phyloP scores from a whole-genome alignment of 2,888 invertebrate genomes.

The Psylliodes chrysocephalus region DNA sequence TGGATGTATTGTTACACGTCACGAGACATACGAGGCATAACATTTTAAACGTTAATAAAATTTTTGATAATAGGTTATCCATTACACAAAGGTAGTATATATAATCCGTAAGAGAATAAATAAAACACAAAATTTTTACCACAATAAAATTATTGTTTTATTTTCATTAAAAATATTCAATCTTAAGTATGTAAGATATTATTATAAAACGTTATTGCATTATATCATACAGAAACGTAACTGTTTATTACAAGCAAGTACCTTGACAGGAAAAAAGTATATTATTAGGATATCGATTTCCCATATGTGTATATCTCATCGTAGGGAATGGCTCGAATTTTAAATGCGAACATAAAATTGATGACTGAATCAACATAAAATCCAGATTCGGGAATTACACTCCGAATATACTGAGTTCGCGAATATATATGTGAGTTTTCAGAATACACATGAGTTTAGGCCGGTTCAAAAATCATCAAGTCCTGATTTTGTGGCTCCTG shows the following conservation, averaged over 20 bases:
- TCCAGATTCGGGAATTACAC: constrained; percentile 5
- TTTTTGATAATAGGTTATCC: too few relatives aligned
- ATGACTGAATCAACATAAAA: constrained; percentile 22
- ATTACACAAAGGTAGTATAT: too few relatives aligned
- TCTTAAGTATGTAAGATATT: too few relatives aligned
- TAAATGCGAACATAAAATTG: constrained; percentile 24
- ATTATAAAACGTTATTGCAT: not conserved
- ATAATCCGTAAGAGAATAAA: too few relatives aligned
- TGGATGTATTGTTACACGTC: too few relatives aligned
- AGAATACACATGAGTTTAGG: not conserved
- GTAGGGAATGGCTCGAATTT: not conserved
- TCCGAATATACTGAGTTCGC: constrained; percentile 13
- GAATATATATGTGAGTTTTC: not conserved
- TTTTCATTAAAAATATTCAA: too few relatives aligned
- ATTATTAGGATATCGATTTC: not conserved
- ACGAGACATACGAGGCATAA: too few relatives aligned
- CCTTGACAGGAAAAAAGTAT: not conserved
- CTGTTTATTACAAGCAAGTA: not conserved
- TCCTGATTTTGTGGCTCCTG: too few relatives aligned
- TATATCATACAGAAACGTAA: not conserved
- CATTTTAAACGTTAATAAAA: too few relatives aligned
- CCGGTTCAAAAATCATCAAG: not conserved
- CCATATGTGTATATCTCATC: not conserved
- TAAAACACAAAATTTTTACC: too few relatives aligned
- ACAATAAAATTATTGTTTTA: too few relatives aligned